Percentiles rank a stretch among this genome's conserved stretches.
Conservation (phyloP, 2,113 vertebrate genomes). For the Oxyruncus cristatus region DNA sequence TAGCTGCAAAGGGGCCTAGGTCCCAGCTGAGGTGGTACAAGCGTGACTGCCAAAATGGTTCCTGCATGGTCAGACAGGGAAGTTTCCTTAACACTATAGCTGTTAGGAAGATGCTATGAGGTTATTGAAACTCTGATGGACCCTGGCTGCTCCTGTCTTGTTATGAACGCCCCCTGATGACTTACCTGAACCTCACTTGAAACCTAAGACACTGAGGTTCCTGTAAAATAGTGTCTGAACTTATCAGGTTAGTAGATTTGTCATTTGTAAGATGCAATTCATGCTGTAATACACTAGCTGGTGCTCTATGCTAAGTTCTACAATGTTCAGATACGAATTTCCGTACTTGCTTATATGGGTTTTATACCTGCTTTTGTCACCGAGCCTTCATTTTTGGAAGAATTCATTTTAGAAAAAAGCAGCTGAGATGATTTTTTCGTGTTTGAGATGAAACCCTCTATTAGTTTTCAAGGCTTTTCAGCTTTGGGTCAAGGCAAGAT, state of each 20-base stretch:
- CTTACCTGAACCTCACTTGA: not conserved
- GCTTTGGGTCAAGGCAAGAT: not conserved
- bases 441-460: not conserved
- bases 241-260: not conserved
- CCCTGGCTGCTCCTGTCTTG: not conserved
- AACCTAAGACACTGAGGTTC: not conserved
- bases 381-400: not conserved
- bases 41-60: not conserved
- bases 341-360: accelerated
- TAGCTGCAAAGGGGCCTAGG: not conserved
- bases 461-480: not conserved
- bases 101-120: not conserved
- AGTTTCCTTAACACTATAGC: not conserved
- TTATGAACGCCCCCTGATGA: not conserved
- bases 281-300: conserved; percentile 1
- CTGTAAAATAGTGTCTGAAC: not conserved
- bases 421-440: not conserved
- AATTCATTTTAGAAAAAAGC: not conserved
- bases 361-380: not conserved
- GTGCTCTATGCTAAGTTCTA: not conserved
- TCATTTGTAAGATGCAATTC: not conserved
- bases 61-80: not conserved
- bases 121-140: not conserved
- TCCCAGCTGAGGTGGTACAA: not conserved
- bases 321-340: not conserved